These are phyloP conservation scores for Dorcus hopei DNA, from an alignment of 2,888 invertebrate genomes.

Conservation along the genomic window DNA sequence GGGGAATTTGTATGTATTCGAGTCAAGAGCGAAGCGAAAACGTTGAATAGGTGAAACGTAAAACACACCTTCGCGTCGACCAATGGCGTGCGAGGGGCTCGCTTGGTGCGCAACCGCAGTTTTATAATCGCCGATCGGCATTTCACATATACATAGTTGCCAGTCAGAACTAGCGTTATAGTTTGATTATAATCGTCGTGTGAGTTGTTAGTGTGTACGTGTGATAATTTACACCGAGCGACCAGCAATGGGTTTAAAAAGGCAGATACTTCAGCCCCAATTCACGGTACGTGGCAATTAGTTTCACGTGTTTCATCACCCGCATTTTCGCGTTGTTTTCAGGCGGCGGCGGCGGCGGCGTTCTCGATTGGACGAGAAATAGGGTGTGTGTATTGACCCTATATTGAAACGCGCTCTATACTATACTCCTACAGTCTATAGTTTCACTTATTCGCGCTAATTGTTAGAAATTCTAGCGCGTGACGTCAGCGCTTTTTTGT, in stretches of 20 bases:
- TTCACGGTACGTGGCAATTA: conserved; percentile 4
- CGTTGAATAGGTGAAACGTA: neutral
- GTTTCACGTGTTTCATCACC: neutral
- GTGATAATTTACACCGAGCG: neutral
- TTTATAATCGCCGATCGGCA: neutral
- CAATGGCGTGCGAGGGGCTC: conserved; percentile 4
- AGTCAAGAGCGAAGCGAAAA: neutral
- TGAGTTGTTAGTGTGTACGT: neutral
- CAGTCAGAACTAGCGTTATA: too few relatives aligned
- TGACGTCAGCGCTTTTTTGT: too few relatives aligned
- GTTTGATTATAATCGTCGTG: too few relatives aligned
- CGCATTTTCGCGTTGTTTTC: neutral
- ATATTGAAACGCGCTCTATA: neutral
- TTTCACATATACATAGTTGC: too few relatives aligned
- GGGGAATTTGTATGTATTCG: too few relatives aligned
- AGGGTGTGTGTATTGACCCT: conserved; percentile 24
- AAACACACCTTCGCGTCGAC: conserved; percentile 10
- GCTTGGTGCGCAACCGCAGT: neutral
- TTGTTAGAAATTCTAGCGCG: too few relatives aligned
- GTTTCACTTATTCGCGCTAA: too few relatives aligned
- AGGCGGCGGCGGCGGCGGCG: neutral
- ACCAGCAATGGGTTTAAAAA: conserved; percentile 13
- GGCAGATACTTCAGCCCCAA: conserved; percentile 9
- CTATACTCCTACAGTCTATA: too few relatives aligned
- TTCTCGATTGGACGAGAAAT: conserved; percentile 22